These are phyloP conservation scores for Cryptocheilus praepositus DNA, from an alignment of 2,888 invertebrate species.

Conservation along the genomic window DNA sequence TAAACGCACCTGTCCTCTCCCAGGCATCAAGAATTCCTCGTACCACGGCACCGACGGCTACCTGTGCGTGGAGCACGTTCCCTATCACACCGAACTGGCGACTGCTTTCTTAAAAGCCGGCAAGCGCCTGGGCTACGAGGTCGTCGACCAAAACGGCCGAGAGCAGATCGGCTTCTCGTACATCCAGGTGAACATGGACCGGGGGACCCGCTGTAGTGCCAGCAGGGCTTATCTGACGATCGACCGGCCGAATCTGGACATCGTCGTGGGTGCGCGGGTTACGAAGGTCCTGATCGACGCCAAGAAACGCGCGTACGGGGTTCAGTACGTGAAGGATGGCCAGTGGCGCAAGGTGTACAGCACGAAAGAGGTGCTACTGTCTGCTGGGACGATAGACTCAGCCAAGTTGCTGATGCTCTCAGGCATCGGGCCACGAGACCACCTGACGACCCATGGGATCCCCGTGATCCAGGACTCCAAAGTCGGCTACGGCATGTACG, in stretches of 20 bases:
- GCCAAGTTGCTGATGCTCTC: slow-evolving; percentile 85
- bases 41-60: slow-evolving; percentile 73
- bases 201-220: slow-evolving; percentile 76
- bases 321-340: slow-evolving; percentile 77
- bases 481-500: slow-evolving; percentile 82
- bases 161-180: slow-evolving; percentile 77
- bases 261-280: slow-evolving; percentile 65
- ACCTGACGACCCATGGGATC: slow-evolving; percentile 78
- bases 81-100: slow-evolving; percentile 69
- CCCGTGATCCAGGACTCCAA: slow-evolving; percentile 79
- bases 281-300: slow-evolving; percentile 62
- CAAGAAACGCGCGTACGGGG: slow-evolving; percentile 65
- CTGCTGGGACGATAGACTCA: slow-evolving; percentile 87
- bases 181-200: slow-evolving; percentile 76
- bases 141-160: slow-evolving; percentile 74
- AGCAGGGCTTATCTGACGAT: slow-evolving; percentile 78
- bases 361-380: slow-evolving; percentile 79
- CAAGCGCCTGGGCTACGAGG: slow-evolving; percentile 68
- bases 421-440: slow-evolving; percentile 80
- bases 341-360: slow-evolving; percentile 77
- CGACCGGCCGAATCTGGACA: slow-evolving; percentile 65
- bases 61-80: slow-evolving; percentile 71
- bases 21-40: slow-evolving; percentile 76
- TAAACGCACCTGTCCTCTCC: slow-evolving; percentile 21
- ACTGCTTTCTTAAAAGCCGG: slow-evolving; percentile 71